These are phyloP conservation scores for Malacoraja senta DNA, from an alignment of 2,797 vertebrate species.

Conservation along the genomic window DNA sequence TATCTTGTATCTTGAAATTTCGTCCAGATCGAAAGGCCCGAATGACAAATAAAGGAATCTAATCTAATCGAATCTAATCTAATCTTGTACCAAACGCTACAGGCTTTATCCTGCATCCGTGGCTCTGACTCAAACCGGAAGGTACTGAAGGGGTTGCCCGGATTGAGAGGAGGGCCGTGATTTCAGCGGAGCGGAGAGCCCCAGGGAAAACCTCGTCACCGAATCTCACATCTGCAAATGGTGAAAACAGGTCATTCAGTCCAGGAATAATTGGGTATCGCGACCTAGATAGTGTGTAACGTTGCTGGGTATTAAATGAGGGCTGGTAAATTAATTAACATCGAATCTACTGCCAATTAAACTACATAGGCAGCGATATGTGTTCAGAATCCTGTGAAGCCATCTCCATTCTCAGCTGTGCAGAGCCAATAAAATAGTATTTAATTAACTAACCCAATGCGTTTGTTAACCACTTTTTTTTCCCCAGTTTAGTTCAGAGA, in stretches of 20 bases:
- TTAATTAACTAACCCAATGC: not conserved
- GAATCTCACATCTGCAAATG: not conserved
- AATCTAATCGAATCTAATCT: too few relatives aligned
- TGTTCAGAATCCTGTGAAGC: not conserved
- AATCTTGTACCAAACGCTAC: too few relatives aligned
- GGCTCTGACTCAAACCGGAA: too few relatives aligned
- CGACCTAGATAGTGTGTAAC: not conserved
- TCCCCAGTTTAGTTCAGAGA: too few relatives aligned
- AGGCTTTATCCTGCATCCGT: too few relatives aligned
- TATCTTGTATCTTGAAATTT: too few relatives aligned
- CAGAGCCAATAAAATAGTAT: not conserved
- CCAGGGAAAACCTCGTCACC: not conserved
- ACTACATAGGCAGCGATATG: not conserved
- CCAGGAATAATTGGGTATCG: slow-evolving; percentile 16
- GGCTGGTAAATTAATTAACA: slow-evolving; percentile 29
- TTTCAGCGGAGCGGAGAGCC: not conserved
- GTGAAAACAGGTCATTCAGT: slow-evolving; percentile 8
- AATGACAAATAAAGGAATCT: too few relatives aligned
- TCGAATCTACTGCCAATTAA: slow-evolving; percentile 24
- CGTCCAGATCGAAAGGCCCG: too few relatives aligned
- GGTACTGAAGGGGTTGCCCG: too few relatives aligned
- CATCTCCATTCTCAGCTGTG: not conserved
- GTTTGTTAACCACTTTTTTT: not conserved
- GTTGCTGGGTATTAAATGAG: slow-evolving; percentile 12
- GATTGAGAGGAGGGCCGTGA: not conserved